A percentile compares a stretch with the other conserved stretches of the same genome.
These are phyloP conservation scores for Pygoscelis antarcticus DNA, from an alignment of 2,113 vertebrate genomes.

Conservation along the genomic window DNA sequence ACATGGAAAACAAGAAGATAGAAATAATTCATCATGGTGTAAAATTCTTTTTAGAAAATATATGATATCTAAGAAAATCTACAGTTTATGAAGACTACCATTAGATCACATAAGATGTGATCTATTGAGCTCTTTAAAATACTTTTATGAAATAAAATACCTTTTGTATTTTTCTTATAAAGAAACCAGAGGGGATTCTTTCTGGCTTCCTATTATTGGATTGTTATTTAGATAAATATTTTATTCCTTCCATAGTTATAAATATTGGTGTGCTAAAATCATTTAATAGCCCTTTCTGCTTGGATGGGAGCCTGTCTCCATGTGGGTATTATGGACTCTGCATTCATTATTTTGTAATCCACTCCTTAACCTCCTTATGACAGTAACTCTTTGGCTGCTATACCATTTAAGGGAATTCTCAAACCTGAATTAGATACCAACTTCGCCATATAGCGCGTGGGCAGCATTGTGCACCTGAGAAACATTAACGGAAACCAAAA, in stretches of 20 bases:
- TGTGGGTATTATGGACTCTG: background rate
- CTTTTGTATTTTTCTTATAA: background rate
- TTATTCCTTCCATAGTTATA: background rate
- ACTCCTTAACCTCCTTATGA: background rate
- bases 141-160: background rate
- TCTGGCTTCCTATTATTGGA: background rate
- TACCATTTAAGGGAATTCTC: background rate
- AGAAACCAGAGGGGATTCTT: background rate
- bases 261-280: background rate
- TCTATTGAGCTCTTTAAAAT: background rate
- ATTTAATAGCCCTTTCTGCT: background rate
- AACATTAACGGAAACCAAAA: background rate
- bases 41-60: background rate
- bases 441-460: background rate
- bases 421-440: background rate
- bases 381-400: background rate
- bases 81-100: background rate
- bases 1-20: background rate
- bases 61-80: background rate
- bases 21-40: background rate
- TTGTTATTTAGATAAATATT: background rate
- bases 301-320: background rate
- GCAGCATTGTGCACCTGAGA: background rate
- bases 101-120: background rate
- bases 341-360: background rate